Evolutionary conservation across 2,797 vertebrate genomes (phyloP).

Genomic region (Sebastes steindachneri): DNA sequence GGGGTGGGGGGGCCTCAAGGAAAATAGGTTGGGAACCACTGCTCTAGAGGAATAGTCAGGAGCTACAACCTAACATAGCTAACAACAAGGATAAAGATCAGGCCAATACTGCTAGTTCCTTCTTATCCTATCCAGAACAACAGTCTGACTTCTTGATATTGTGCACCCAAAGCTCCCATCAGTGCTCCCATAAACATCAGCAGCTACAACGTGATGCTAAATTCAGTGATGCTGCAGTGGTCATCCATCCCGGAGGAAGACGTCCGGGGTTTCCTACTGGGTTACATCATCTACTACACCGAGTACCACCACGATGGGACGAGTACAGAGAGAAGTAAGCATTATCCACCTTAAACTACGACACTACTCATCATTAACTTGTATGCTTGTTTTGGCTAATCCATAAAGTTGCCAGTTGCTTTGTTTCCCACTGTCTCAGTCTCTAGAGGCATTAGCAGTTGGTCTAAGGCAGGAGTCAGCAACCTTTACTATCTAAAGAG

Average conservation of each 20-base stretch:
- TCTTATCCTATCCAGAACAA: background rate
- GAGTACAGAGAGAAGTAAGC: slow-evolving; percentile 56
- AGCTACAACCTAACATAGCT: background rate
- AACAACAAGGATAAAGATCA: background rate
- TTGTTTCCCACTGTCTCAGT: background rate
- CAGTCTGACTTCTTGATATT: background rate
- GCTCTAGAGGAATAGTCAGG: too few relatives aligned
- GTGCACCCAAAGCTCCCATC: slow-evolving; percentile 78
- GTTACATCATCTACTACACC: slow-evolving; percentile 80
- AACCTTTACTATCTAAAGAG: too few relatives aligned
- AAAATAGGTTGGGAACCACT: background rate
- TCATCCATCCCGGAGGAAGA: slow-evolving; percentile 80
- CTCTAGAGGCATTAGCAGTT: background rate
- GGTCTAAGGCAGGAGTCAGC: too few relatives aligned
- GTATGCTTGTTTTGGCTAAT: too few relatives aligned
- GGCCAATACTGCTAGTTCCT: background rate
- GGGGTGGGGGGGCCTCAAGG: too few relatives aligned
- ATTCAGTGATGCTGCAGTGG: slow-evolving; percentile 84
- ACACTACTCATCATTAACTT: too few relatives aligned
- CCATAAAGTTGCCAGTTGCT: too few relatives aligned
- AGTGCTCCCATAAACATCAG: slow-evolving; percentile 82
- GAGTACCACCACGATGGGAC: slow-evolving; percentile 24
- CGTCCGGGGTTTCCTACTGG: slow-evolving; percentile 83
- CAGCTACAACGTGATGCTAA: slow-evolving; percentile 65
- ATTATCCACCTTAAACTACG: background rate